A percentile compares a stretch with the other conserved stretches of the same genome.
These are phyloP conservation scores for Noctua fimbriata DNA, from an alignment of 2,888 invertebrate species.

Conservation along the genomic window DNA sequence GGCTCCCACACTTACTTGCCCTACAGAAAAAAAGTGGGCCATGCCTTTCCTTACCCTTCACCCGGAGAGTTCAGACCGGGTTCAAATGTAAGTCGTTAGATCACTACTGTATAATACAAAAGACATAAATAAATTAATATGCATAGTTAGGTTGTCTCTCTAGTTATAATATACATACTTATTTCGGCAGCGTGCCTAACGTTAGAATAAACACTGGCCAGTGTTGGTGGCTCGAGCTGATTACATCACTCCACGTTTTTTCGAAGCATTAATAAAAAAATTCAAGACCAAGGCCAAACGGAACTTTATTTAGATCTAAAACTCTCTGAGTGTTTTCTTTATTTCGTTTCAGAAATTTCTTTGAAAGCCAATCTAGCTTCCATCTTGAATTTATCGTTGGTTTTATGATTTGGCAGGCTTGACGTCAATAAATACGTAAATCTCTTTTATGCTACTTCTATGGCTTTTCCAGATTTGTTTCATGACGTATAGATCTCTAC, in stretches of 20 bases:
- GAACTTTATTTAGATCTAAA: conserved; percentile 53
- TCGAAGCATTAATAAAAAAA: conserved; percentile 34
- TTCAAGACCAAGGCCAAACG: conserved; percentile 55
- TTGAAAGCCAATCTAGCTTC: conserved; percentile 10
- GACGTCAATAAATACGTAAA: not conserved
- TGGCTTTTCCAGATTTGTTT: conserved; percentile 2
- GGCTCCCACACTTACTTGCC: conserved; percentile 52
- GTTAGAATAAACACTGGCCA: conserved; percentile 38
- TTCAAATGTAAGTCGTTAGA: conserved; percentile 76
- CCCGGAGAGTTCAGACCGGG: conserved; percentile 72
- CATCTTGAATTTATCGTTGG: not conserved
- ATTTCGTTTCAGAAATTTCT: conserved; percentile 23
- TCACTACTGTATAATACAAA: conserved; percentile 70
- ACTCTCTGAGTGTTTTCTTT: conserved; percentile 21
- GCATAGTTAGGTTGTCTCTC: conserved; percentile 39
- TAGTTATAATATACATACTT: conserved; percentile 29
- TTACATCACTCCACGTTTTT: conserved; percentile 57
- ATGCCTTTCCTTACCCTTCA: conserved; percentile 73
- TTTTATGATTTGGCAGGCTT: not conserved
- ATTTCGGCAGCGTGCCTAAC: conserved; percentile 35
- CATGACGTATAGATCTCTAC: not conserved
- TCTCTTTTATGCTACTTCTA: not conserved
- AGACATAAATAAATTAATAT: conserved; percentile 63
- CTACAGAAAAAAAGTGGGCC: conserved; percentile 70
- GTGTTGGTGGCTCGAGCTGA: conserved; percentile 34